Evolutionary conservation across 2,797 vertebrate genomes (phyloP).

Genomic region (Xyrichtys novacula): DNA sequence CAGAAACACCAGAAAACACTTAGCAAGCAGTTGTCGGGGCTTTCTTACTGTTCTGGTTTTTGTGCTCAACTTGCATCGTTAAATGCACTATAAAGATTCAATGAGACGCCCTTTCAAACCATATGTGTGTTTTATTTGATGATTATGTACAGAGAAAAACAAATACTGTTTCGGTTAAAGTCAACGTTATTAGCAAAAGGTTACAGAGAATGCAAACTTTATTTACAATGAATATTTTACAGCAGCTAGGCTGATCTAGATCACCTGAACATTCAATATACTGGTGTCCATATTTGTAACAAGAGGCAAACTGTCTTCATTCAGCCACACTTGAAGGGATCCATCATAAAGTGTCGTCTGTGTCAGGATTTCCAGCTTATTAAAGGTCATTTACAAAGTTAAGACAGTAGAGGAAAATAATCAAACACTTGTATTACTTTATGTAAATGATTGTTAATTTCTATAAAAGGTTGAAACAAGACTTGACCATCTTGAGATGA

Average conservation of each 20-base stretch:
- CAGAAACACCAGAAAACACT: slow-evolving; percentile 64
- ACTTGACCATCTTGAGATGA: background rate
- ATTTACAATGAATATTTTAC: slow-evolving; percentile 47
- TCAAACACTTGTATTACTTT: background rate
- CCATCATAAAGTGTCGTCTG: background rate
- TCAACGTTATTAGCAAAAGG: slow-evolving; percentile 1
- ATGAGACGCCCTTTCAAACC: background rate
- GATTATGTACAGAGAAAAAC: background rate
- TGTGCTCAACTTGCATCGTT: slow-evolving; percentile 22
- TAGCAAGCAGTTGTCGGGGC: slow-evolving; percentile 19
- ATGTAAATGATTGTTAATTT: background rate
- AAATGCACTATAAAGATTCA: slow-evolving; percentile 15
- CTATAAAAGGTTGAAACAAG: background rate
- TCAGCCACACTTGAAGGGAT: background rate
- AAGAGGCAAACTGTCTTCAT: background rate
- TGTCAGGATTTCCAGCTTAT: slow-evolving; percentile 3
- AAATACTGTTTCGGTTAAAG: slow-evolving; percentile 33
- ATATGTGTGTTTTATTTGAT: slow-evolving; percentile 41
- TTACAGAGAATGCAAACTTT: slow-evolving; percentile 7
- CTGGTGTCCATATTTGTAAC: slow-evolving; percentile 1
- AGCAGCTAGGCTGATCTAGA: slow-evolving; percentile 14
- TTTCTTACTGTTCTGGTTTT: background rate
- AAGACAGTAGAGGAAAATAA: slow-evolving; percentile 1
- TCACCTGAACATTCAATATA: slow-evolving; percentile 11
- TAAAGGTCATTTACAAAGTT: background rate